Evolutionary conservation across 2,797 vertebrate species (phyloP), one percentile per base, ranked within the genome.

Genomic region (Lagocephalus sceleratus): DNA sequence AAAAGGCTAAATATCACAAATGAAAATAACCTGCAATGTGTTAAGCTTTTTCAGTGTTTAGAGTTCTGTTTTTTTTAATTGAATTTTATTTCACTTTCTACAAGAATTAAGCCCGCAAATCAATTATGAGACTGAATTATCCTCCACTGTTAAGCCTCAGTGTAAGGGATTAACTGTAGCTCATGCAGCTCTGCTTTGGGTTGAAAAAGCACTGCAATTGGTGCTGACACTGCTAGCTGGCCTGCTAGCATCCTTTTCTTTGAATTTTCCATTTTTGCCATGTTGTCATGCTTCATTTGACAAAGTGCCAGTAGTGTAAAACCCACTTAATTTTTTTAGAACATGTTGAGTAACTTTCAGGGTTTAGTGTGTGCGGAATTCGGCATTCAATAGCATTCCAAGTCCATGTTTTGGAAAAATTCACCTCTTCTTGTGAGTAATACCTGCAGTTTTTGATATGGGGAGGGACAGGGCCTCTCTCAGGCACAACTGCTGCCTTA

Each of bases 81-180:
- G n/a, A 55, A 57, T 71, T 71, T 66, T 25, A 38, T 58, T 55
- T 60, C 16, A 53, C 49, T 73, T 73, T 73, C 29, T 47, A 55
- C 60, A 23, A 35, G 51, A 78, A 76, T 64, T 67, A 62, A 57
- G 68, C 53, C 51, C 9, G 63, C 0, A 17, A 61, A 81, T 81
- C 67, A 75, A 66, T 81, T 75, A 71, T 54, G 39, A 50, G 15
- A 56, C 23, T 63, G 68, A 66, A 64, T 79, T 54, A 74, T 54
- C 55, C 61, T 71, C 45, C 41, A 60, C 43, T 48, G 67, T 63
- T 73, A 72, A 71, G 51, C 65, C 58, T 51, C 60, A 41, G 15
- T 58, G 54, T 67, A 42, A 35, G 26, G 61, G 63, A 78, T 81
- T 75, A 72, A 47, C 56, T 73, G 20, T 35, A 35, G 32, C 32